Conservation (phyloP, 2,113 vertebrate species). For the Paratilapia polleni region DNA sequence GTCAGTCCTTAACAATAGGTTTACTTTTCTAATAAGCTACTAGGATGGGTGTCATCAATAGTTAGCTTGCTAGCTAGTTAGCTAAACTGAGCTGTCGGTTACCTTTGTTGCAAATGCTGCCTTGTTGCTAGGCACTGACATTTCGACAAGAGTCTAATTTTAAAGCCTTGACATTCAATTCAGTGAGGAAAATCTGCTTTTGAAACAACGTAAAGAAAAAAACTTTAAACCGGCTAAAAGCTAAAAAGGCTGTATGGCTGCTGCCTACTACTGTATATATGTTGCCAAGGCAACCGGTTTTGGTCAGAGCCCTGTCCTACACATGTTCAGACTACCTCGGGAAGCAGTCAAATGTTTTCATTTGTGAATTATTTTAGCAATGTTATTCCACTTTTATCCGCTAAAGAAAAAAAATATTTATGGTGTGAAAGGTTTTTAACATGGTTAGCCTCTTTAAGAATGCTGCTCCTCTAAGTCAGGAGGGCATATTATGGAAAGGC, state of each 20-base stretch:
- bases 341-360: neutral
- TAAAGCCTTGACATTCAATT: neutral
- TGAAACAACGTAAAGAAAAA: neutral
- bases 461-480: neutral
- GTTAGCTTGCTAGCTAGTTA: neutral
- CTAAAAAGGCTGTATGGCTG: neutral
- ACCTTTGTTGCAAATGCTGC: slow-evolving; percentile 43
- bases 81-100: neutral
- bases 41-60: neutral
- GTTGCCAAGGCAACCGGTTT: slow-evolving; percentile 60
- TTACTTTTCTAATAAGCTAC: neutral
- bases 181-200: neutral
- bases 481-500: neutral
- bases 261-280: slow-evolving; percentile 17
- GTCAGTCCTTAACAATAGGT: neutral
- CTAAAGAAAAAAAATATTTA: neutral
- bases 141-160: neutral
- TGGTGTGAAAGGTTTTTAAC: neutral
- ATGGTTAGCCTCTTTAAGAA: too few relatives aligned
- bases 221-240: neutral
- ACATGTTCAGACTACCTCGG: neutral
- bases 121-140: slow-evolving; percentile 12
- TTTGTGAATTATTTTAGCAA: neutral
- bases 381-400: neutral
- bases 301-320: too few relatives aligned